phyloP scores from a whole-genome alignment of 2,888 invertebrate species.

The Metellina segmentata region DNA sequence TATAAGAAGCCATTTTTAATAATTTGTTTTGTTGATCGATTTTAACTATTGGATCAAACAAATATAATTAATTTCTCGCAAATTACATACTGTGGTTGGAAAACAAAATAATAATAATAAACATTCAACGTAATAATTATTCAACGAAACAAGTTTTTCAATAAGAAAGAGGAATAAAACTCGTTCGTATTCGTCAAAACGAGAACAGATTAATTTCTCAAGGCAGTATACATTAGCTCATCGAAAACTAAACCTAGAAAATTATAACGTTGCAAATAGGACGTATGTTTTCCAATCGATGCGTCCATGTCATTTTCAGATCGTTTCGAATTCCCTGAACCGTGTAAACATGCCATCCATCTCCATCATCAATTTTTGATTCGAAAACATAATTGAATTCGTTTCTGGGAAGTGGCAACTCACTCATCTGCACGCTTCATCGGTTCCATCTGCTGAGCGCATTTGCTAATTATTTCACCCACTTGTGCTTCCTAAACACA shows the following conservation, averaged over 20 bases:
- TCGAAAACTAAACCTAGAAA: not conserved
- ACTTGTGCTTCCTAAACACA: not conserved
- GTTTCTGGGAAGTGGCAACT: slow-evolving; percentile 25
- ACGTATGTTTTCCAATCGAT: not conserved
- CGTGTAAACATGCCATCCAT: slow-evolving; percentile 11
- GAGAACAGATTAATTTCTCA: too few species aligned
- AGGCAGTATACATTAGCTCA: not conserved
- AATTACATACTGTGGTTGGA: too few species aligned
- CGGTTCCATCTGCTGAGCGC: slow-evolving; percentile 64
- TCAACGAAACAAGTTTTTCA: too few species aligned
- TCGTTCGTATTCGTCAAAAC: too few species aligned
- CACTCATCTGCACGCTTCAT: slow-evolving; percentile 10
- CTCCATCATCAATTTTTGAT: not conserved
- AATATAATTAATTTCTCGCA: too few species aligned
- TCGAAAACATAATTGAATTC: not conserved
- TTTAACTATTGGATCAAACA: too few species aligned
- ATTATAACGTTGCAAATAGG: not conserved
- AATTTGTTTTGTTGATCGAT: too few species aligned
- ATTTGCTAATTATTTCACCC: slow-evolving; percentile 40
- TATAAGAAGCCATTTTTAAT: too few species aligned
- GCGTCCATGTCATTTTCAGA: not conserved
- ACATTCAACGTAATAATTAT: too few species aligned
- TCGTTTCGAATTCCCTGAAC: not conserved
- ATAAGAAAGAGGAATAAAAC: too few species aligned
- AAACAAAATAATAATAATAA: too few species aligned